Evolutionary conservation across 2,113 vertebrate genomes (phyloP).

Genomic region (Antennarius striatus): DNA sequence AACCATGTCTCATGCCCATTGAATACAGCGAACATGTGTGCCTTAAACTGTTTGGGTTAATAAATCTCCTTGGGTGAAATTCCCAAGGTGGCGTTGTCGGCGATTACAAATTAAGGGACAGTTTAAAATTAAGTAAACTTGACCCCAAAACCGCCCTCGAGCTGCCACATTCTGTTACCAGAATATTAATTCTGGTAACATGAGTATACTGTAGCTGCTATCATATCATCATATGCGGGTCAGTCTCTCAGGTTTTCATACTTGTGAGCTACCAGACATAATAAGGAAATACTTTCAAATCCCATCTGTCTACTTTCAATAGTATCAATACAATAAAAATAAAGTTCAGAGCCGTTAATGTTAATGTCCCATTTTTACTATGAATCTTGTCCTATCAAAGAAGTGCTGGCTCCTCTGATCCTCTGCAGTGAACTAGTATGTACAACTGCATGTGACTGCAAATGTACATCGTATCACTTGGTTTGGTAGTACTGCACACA

Average conservation of each 20-base stretch:
- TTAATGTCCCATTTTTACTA: slow-evolving; percentile 16
- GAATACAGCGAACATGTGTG: too few relatives aligned
- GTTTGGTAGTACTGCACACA: slow-evolving; percentile 1
- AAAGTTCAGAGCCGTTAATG: neutral
- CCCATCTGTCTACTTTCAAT: slow-evolving; percentile 4
- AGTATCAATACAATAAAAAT: neutral
- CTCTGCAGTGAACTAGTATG: neutral
- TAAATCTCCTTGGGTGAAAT: too few relatives aligned
- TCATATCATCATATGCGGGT: neutral
- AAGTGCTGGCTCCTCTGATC: neutral
- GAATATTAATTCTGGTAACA: too few relatives aligned
- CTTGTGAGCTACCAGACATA: slow-evolving; percentile 5
- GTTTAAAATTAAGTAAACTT: too few relatives aligned
- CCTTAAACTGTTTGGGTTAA: too few relatives aligned
- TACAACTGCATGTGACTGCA: too few relatives aligned
- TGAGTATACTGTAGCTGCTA: too few relatives aligned
- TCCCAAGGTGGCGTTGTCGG: too few relatives aligned
- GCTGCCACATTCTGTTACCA: too few relatives aligned
- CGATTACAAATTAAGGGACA: too few relatives aligned
- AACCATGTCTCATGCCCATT: too few relatives aligned
- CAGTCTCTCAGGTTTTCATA: slow-evolving; percentile 4
- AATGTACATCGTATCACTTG: neutral
- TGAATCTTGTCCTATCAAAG: neutral
- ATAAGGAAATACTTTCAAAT: neutral
- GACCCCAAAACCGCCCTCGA: too few relatives aligned